Percentiles rank a stretch among this genome's conserved stretches.
phyloP scores from a whole-genome alignment of 2,113 vertebrate genomes.

The Catharus minimus region DNA sequence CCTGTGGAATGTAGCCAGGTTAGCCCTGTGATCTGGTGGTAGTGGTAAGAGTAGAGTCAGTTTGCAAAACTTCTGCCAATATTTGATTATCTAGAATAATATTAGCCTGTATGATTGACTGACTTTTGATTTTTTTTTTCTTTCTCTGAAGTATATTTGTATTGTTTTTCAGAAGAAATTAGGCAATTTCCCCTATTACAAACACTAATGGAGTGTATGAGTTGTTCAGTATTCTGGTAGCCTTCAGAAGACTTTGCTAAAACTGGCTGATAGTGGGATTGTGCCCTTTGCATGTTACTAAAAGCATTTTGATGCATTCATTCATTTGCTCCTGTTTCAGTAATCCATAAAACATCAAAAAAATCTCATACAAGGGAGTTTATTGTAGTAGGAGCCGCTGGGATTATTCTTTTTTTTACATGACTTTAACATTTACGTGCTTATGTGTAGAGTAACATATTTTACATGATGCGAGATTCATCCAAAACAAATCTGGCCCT shows the following conservation, averaged over 20 bases:
- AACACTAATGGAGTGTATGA: neutral
- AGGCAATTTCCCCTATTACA: neutral
- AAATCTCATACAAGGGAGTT: neutral
- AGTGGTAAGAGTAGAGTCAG: neutral
- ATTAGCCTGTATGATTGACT: neutral
- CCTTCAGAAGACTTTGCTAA: neutral
- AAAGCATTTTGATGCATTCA: neutral
- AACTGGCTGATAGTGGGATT: neutral
- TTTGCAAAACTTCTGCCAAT: neutral
- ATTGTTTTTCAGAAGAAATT: neutral
- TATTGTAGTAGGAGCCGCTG: neutral
- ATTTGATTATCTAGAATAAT: constrained; percentile 5
- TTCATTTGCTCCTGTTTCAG: neutral
- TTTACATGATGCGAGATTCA: neutral
- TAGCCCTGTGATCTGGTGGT: neutral
- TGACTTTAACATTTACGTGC: neutral
- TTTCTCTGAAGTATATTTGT: neutral
- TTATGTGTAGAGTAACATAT: neutral
- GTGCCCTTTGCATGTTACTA: fast-evolving
- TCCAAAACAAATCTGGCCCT: neutral
- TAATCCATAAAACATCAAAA: neutral
- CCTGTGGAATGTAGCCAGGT: neutral
- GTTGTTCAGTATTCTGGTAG: neutral
- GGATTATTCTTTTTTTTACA: neutral
- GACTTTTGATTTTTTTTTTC: neutral